phyloP scores from a whole-genome alignment of 2,888 invertebrate genomes.

The Cerastis rubricosa region DNA sequence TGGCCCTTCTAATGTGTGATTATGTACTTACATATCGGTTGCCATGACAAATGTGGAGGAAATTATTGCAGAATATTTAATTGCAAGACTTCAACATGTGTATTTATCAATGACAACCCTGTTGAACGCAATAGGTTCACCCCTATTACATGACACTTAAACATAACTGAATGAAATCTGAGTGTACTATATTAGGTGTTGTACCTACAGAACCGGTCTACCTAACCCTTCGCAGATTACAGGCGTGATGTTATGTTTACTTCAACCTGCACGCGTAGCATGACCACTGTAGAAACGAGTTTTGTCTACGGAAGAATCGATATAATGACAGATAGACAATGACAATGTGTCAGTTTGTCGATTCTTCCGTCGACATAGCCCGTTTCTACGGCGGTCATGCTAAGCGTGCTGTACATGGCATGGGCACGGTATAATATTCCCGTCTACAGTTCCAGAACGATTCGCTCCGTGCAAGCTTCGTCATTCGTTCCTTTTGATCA shows the following conservation, averaged over 20 bases:
- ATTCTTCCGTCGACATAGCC: too few species aligned
- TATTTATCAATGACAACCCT: background rate
- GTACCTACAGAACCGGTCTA: background rate
- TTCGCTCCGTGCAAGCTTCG: constrained; percentile 43
- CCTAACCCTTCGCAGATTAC: background rate
- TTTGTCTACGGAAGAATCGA: too few species aligned
- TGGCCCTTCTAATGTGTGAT: constrained; percentile 39
- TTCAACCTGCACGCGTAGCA: background rate
- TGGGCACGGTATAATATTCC: constrained; percentile 10
- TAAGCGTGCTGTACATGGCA: background rate
- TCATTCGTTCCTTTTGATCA: constrained; percentile 58
- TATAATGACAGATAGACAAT: too few species aligned
- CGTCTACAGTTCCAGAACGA: constrained; percentile 2
- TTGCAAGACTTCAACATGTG: background rate
- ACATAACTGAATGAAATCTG: background rate
- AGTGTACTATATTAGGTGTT: background rate
- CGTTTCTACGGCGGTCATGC: too few species aligned
- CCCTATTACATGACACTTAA: background rate
- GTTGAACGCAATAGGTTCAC: too few species aligned
- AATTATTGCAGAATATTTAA: constrained; percentile 17
- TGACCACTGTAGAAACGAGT: background rate
- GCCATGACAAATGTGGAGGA: constrained; percentile 5
- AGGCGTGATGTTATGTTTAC: background rate
- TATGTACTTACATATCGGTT: constrained; percentile 13
- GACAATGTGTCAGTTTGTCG: too few species aligned